Evolutionary conservation across 92 coral and sea anemone species (phyloP).

Genomic region (Phenganax subtilis): DNA sequence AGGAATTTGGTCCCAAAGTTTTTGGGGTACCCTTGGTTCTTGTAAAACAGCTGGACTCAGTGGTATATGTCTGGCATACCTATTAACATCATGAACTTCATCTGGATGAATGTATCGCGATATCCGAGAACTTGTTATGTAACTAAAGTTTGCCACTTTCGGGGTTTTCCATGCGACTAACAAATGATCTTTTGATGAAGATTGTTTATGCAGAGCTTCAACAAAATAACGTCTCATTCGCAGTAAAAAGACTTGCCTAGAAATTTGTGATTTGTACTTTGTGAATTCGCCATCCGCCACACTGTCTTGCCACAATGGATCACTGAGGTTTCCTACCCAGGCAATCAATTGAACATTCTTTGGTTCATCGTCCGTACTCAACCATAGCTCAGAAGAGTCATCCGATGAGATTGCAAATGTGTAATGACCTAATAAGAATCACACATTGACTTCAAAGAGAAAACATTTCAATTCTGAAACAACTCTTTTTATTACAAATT

Average conservation of each 20-base stretch:
- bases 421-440: conserved; percentile 61
- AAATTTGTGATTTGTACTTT: conserved; percentile 73
- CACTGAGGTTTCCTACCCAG: conserved; percentile 87
- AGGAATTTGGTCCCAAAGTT: conserved; percentile 39
- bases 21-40: conserved; percentile 43
- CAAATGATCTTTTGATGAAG: conserved; percentile 59
- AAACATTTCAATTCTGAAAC: neutral
- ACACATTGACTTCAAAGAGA: neutral
- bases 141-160: conserved; percentile 60
- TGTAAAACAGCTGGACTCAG: conserved; percentile 65
- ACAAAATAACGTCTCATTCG: conserved; percentile 74
- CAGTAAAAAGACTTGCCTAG: conserved; percentile 58
- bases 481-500: neutral
- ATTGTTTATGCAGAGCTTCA: conserved; percentile 93
- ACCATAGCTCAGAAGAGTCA: conserved; percentile 92
- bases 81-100: conserved; percentile 63
- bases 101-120: conserved; percentile 68
- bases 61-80: conserved; percentile 69
- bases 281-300: conserved; percentile 70
- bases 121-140: conserved; percentile 69
- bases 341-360: conserved; percentile 59
- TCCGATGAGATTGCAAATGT: conserved; percentile 87
- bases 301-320: conserved; percentile 49
- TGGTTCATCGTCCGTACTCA: conserved; percentile 76
- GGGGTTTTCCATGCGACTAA: conserved; percentile 95